phyloP scores from a whole-genome alignment of 1,140 invertebrate species.

The Ptiloglossa arizonensis region DNA sequence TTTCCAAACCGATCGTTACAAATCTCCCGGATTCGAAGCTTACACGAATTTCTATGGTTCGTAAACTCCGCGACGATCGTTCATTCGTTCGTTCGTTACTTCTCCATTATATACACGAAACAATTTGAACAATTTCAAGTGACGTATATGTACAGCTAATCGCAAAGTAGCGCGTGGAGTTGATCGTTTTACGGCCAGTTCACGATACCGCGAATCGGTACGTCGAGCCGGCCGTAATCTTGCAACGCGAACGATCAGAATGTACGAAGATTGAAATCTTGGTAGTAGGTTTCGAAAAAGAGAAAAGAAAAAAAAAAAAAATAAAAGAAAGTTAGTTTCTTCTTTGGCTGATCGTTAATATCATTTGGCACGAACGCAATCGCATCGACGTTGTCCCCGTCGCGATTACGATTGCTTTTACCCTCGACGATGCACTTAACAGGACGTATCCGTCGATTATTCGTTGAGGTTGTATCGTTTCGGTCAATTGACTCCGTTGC shows the following conservation, averaged over 20 bases:
- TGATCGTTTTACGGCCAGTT: too few species aligned
- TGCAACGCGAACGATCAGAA: background rate
- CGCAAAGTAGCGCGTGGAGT: background rate
- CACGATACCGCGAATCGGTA: too few species aligned
- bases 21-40: background rate
- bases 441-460: background rate
- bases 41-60: conserved; percentile 9
- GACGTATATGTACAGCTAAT: conserved; percentile 35
- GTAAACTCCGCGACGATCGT: background rate
- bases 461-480: conserved; percentile 21
- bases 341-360: conserved; percentile 64
- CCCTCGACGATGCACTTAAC: background rate
- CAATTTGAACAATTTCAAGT: conserved; percentile 11
- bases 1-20: background rate
- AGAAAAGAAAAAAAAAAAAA: too few species aligned
- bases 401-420: conserved; percentile 6
- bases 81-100: too few species aligned
- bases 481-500: conserved; percentile 2
- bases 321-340: too few species aligned
- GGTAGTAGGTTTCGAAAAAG: too few species aligned
- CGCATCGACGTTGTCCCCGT: conserved; percentile 7
- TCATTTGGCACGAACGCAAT: conserved; percentile 65
- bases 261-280: too few species aligned
- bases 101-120: conserved; percentile 23
- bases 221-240: too few species aligned